phyloP scores from a whole-genome alignment of 2,888 invertebrate species.

The Eulithis testata region DNA sequence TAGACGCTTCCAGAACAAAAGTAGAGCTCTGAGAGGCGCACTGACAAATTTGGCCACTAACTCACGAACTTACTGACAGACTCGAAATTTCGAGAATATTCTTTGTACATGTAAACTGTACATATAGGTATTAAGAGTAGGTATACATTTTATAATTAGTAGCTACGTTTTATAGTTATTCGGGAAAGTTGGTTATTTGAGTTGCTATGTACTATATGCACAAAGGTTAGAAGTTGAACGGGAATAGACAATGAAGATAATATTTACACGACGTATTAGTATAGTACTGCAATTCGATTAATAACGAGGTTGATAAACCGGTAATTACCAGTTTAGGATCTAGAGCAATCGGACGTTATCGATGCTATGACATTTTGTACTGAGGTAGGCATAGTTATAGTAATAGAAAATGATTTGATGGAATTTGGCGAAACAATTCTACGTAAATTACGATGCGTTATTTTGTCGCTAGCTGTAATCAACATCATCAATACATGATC shows the following conservation, averaged over 20 bases:
- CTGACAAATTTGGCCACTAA: too few species aligned
- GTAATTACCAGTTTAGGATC: constrained; percentile 68
- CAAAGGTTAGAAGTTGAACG: constrained; percentile 24
- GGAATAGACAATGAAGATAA: constrained; percentile 34
- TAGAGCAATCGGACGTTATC: constrained; percentile 71
- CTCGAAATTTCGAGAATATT: too few species aligned
- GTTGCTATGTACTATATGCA: background rate
- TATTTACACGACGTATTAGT: constrained; percentile 44
- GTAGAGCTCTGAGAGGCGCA: too few species aligned
- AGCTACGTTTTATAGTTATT: too few species aligned
- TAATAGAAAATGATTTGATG: constrained; percentile 11
- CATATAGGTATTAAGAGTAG: too few species aligned
- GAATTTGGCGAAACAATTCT: constrained; percentile 8
- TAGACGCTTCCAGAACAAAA: too few species aligned
- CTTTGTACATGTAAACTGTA: too few species aligned
- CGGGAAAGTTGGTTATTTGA: background rate
- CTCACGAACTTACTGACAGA: too few species aligned
- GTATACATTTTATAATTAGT: background rate
- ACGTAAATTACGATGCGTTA: too few species aligned
- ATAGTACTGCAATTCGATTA: constrained; percentile 47
- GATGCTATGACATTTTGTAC: constrained; percentile 41
- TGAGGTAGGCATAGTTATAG: background rate
- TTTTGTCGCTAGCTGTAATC: too few species aligned
- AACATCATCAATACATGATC: too few species aligned
- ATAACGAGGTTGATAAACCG: constrained; percentile 58